phyloP scores from a whole-genome alignment of 2,797 vertebrate genomes.

The Benthosema pterotum region DNA sequence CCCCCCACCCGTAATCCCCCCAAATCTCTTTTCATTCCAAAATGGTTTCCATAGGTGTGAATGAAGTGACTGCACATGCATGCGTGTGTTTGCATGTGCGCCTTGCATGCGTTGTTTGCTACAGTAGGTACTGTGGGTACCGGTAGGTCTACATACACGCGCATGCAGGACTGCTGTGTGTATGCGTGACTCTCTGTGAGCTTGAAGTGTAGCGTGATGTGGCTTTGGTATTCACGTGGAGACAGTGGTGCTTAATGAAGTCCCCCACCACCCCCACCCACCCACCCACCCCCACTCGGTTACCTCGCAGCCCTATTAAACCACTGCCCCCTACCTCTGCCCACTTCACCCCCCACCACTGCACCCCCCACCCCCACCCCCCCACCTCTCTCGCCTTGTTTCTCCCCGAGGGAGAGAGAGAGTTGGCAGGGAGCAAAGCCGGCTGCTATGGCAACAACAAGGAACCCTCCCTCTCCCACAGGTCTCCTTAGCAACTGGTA shows the following conservation, averaged over 20 bases:
- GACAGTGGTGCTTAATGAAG: conserved; percentile 73
- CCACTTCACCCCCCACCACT: conserved; percentile 74
- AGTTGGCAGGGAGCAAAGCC: conserved; percentile 79
- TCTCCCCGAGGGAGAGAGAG: conserved; percentile 79
- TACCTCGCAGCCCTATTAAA: conserved; percentile 75
- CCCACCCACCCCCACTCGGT: too few species aligned
- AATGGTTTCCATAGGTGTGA: conserved; percentile 61
- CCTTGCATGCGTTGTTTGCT: background rate
- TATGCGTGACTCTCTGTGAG: conserved; percentile 56
- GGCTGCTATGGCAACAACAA: conserved; percentile 86
- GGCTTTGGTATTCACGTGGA: conserved; percentile 58
- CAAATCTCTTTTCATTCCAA: conserved; percentile 63
- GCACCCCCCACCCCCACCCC: conserved; percentile 73
- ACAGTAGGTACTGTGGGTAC: too few species aligned
- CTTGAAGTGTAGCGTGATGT: conserved; percentile 61
- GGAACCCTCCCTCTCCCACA: conserved; percentile 86
- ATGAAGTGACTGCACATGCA: conserved; percentile 43
- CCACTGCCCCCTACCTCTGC: conserved; percentile 73
- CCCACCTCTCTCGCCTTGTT: conserved; percentile 73
- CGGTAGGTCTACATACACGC: too few species aligned
- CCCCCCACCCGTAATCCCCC: conserved; percentile 40
- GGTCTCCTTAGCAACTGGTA: conserved; percentile 88
- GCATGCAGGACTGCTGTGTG: background rate
- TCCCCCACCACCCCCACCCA: conserved; percentile 46
- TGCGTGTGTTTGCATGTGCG: background rate